Evolutionary conservation across 2,888 invertebrate genomes (phyloP).

Genomic region (Epinotia nisella): DNA sequence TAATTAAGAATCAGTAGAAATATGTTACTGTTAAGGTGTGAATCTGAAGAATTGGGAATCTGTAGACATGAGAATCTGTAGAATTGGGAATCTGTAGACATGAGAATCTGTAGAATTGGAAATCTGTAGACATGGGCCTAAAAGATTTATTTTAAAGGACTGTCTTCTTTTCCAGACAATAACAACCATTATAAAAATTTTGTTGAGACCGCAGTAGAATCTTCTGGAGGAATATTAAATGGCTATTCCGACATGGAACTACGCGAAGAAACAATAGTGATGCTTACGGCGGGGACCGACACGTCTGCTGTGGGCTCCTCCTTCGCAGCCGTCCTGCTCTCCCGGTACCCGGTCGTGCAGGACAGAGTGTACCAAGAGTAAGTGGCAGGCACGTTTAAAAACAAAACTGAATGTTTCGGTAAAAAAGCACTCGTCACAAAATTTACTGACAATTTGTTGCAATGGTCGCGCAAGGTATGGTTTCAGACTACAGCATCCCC

Average conservation of each 20-base stretch:
- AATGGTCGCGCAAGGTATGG: too few species aligned
- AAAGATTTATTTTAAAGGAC: background rate
- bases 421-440: background rate
- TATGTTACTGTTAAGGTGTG: too few species aligned
- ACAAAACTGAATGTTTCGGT: background rate
- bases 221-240: background rate
- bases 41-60: too few species aligned
- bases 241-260: constrained; percentile 2
- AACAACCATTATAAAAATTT: background rate
- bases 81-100: too few species aligned
- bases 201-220: background rate
- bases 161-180: background rate
- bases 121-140: too few species aligned
- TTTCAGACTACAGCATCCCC: too few species aligned
- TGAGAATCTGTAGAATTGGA: too few species aligned
- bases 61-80: too few species aligned
- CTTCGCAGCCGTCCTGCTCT: constrained; percentile 6
- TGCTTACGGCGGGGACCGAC: background rate
- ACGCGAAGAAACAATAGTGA: background rate
- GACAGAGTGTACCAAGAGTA: constrained; percentile 3
- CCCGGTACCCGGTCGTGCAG: constrained; percentile 4
- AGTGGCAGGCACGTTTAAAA: background rate
- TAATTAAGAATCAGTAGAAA: too few species aligned
- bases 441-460: too few species aligned
- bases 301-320: background rate